Conservation (phyloP, 2,797 vertebrate species). For the Sparidentex hasta region DNA sequence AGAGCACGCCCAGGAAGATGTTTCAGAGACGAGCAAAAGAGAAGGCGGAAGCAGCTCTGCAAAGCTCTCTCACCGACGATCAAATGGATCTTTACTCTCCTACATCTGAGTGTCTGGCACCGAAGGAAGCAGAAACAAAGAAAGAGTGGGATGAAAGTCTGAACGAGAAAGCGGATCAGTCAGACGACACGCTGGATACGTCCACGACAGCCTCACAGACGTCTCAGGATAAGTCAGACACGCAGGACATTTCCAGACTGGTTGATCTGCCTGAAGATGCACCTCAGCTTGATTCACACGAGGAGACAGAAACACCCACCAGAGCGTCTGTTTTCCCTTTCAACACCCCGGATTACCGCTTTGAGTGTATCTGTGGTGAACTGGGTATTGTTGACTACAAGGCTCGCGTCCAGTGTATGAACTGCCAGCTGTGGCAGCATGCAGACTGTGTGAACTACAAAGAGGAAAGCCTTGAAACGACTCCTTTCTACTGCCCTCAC, state of each 20-base stretch:
- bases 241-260: slow-evolving; percentile 18
- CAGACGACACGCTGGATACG: slow-evolving; percentile 15
- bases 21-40: slow-evolving; percentile 84
- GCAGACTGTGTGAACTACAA: slow-evolving; percentile 97
- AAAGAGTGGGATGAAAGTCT: slow-evolving; percentile 66
- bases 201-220: slow-evolving; percentile 26
- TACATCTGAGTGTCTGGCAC: slow-evolving; percentile 57
- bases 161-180: slow-evolving; percentile 40
- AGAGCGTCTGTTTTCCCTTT: slow-evolving; percentile 82
- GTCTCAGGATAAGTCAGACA: slow-evolving; percentile 49
- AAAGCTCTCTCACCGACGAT: slow-evolving; percentile 78
- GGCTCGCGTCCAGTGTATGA: slow-evolving; percentile 96
- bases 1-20: slow-evolving; percentile 75
- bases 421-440: slow-evolving; percentile 97
- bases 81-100: slow-evolving; percentile 56
- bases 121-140: slow-evolving; percentile 71
- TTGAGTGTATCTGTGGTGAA: slow-evolving; percentile 98
- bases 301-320: slow-evolving; percentile 69
- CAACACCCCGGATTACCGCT: slow-evolving; percentile 91
- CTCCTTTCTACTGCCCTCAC: slow-evolving; percentile 98
- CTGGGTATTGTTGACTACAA: slow-evolving; percentile 92
- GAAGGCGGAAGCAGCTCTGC: slow-evolving; percentile 79
- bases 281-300: slow-evolving; percentile 1
- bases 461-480: slow-evolving; percentile 90
- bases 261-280: slow-evolving; percentile 9